Evolutionary conservation across 2,888 invertebrate species (phyloP).

Genomic region (Cephus rjabovi): DNA sequence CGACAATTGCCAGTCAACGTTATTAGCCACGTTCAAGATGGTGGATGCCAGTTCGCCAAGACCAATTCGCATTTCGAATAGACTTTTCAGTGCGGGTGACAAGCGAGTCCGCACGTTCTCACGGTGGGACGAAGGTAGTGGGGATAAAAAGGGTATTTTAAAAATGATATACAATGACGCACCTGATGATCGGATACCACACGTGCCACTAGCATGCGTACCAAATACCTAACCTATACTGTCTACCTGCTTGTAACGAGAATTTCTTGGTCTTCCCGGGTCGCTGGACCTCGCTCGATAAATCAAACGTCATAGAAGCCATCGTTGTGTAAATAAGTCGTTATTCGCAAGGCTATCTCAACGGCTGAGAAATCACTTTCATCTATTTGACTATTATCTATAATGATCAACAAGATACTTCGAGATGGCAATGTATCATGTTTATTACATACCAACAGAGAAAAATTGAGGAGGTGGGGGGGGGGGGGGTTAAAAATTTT

Average conservation of each 20-base stretch:
- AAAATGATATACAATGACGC: neutral
- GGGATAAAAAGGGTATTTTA: neutral
- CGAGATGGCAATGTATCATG: neutral
- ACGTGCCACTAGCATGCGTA: neutral
- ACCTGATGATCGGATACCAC: neutral
- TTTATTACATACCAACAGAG: neutral
- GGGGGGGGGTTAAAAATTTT: too few relatives aligned
- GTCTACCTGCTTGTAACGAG: neutral
- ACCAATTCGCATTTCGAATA: neutral
- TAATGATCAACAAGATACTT: neutral
- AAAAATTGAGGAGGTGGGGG: too few relatives aligned
- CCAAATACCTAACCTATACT: neutral
- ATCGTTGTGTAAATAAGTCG: neutral
- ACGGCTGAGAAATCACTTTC: neutral
- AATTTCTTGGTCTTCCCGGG: neutral
- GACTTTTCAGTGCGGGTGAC: neutral
- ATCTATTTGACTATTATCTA: neutral
- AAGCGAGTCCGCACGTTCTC: neutral
- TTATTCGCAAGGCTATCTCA: neutral
- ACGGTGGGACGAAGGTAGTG: neutral
- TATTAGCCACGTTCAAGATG: slow-evolving; percentile 3
- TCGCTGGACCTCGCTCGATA: neutral
- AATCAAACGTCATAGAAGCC: neutral
- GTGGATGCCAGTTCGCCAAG: neutral
- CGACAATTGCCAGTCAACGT: slow-evolving; percentile 47